These are phyloP conservation scores for Cossypha dichroa DNA, from an alignment of 2,797 vertebrate genomes.

Conservation along the genomic window DNA sequence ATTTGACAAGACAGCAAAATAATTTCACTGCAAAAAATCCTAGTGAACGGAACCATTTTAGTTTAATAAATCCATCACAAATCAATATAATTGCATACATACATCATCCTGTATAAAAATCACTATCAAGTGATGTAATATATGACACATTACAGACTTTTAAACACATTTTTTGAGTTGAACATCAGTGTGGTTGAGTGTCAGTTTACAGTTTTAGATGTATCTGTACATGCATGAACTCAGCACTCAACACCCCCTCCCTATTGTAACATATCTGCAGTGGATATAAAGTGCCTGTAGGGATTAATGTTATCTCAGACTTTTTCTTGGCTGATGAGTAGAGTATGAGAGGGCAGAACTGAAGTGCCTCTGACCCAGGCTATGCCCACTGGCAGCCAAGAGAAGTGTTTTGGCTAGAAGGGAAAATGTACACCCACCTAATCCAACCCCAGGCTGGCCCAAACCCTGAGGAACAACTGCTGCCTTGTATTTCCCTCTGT, in stretches of 20 bases:
- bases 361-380: background rate
- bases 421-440: too few species aligned
- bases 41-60: background rate
- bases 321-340: background rate
- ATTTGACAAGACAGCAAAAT: constrained; percentile 20
- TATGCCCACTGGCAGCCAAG: too few species aligned
- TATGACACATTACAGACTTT: background rate
- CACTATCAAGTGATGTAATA: background rate
- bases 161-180: background rate
- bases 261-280: fast-evolving
- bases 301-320: background rate
- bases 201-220: background rate
- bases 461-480: too few species aligned
- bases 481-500: too few species aligned
- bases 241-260: background rate
- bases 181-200: background rate
- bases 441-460: too few species aligned
- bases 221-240: fast-evolving
- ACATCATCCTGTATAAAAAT: background rate
- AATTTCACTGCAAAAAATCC: background rate
- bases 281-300: background rate
- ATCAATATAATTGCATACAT: background rate
- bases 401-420: too few species aligned
- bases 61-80: background rate
- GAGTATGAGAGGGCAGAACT: background rate